Evolutionary conservation across 2,888 invertebrate genomes (phyloP), one percentile per base, ranked within the genome.

Genomic region (Acrobasis suavella): DNA sequence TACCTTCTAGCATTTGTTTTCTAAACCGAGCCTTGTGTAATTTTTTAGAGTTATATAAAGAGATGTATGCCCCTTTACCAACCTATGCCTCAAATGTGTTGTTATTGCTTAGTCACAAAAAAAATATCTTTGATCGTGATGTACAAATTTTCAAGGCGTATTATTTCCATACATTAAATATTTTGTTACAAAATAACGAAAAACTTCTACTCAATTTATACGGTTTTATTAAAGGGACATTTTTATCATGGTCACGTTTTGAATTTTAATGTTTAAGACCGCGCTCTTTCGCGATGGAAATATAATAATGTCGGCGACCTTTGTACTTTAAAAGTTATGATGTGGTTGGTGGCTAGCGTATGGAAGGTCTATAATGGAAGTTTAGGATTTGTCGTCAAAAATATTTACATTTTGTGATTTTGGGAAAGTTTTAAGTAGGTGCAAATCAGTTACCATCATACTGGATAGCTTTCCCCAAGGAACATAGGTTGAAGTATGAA

Each of bases 231-330:
- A 58, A 52, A 39, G 60, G 50, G 54, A 50, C 60, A 32, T 62
- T 65, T 62, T 65, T 65, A 65, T 63, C 63, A 50, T n/a, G 50
- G 63, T 62, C 59, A 59, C 63, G 59, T 61, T 61, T 59, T 61
- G 59, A 63, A 63, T 63, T 61, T 59, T 63, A 65, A 65, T 61
- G 50, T 59, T 62, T 37, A 50, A 39, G 58, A 32, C 7, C 9
- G 39, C 46, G 46, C 46, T 46, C 46, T 46, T 46, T 46, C 46
- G 46, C 46, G 12, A 14, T 46, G 46, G 46, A 14, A 46, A 46
- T 46, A 46, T 46, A 46, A 46, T n/a, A n/a, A 46, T 46, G 46
- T 12, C n/a, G 46, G 0, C 46, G 46, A 46, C 46, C 46, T 46
- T 46, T 46, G 46, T 14, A 46, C n/a, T 14, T 46, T n/a, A 46